These are phyloP conservation scores for Stenichneumon culpator DNA, from an alignment of 2,888 invertebrate genomes.

Conservation along the genomic window DNA sequence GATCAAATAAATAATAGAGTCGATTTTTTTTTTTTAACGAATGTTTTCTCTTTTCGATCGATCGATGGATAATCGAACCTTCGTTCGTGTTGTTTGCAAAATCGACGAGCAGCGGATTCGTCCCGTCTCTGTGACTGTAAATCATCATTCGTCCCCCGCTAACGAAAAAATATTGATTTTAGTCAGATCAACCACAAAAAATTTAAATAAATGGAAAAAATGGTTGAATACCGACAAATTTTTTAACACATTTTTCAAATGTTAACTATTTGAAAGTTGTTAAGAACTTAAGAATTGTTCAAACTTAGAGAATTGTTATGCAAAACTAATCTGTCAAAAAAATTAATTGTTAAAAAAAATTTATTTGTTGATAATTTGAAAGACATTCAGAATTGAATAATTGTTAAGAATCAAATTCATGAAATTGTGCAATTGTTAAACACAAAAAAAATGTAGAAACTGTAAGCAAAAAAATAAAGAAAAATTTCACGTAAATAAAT, in stretches of 20 bases:
- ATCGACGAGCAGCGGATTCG: constrained; percentile 87
- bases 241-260: background rate
- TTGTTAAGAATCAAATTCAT: no score
- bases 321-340: no score
- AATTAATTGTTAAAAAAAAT: no score
- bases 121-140: constrained; percentile 89
- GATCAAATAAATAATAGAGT: background rate
- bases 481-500: constrained; percentile 14
- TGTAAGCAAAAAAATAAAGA: background rate
- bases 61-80: constrained; percentile 72
- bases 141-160: constrained; percentile 92
- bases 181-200: background rate
- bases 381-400: no score
- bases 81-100: constrained; percentile 84
- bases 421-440: no score
- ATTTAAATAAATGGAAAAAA: background rate
- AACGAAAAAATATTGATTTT: constrained; percentile 41
- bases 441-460: no score
- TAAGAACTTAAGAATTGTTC: background rate
- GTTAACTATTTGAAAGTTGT: background rate
- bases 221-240: background rate
- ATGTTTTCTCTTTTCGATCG: background rate
- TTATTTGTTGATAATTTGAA: no score
- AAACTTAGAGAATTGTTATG: no score
- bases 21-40: background rate